Base-by-base conservation (phyloP, 2,888 invertebrate species). In the Sminthurinus aureus region DNA sequence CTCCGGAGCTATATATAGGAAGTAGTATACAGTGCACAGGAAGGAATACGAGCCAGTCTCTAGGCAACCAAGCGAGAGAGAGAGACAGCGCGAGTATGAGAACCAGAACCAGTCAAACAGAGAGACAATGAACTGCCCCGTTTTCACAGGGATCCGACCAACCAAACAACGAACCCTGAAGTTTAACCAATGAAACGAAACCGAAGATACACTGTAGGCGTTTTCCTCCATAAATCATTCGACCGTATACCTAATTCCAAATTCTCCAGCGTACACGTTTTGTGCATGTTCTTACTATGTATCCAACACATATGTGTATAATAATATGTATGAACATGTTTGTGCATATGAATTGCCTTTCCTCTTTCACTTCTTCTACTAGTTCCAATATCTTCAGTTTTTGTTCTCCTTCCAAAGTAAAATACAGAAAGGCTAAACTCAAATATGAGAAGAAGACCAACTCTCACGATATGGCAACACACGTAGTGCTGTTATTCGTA, bases 61-160 rank as follows among this genome's bases (percentile, higher is more conserved):
- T 83, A 83, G 83, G 83, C 83, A 83, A 83, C 83, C 71, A 71
- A 64, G 82, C 20, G 71, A 78, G 50, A 58, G 58, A 58, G 18
- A 6, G 78, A 69, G 82, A 58, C 52, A 83, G 50, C n/a, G n/a
- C n/a, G n/a, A n/a, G n/a, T n/a, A n/a, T n/a, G n/a, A 73, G 66
- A n/a, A 6, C 6, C 6, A 58, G 71, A 78, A 24, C 13, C 15
- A 58, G 18, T 15, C 71, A 69, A 76, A 58, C 52, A 83, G 50
- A 73, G 66, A n/a, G 78, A 73, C 78, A 78, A 83, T 83, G 83
- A 83, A 83, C 83, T 83, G 83, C 83, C 83, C 83, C 78, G 78
- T 83, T 83, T 83, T 64, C 81, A 58, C 81, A n/a, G 58, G 69
- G n/a, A 73, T 52, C 78, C 77, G 20, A 82, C 82, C 83, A 83